Evolutionary conservation across 2,888 invertebrate genomes (phyloP).

Genomic region (Drosophila hamatofila): DNA sequence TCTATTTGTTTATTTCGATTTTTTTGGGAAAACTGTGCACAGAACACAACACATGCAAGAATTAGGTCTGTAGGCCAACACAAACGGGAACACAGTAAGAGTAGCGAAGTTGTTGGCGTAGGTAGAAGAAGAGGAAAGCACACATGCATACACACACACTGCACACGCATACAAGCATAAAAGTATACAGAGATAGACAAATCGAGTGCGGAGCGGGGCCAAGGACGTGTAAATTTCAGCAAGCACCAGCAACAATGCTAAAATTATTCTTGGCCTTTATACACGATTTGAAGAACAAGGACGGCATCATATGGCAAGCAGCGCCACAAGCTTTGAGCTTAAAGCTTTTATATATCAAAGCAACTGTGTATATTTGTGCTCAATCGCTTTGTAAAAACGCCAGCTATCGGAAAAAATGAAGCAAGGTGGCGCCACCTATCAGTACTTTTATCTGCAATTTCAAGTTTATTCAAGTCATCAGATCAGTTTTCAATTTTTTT

Average conservation of each 20-base stretch:
- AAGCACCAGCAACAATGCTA: conserved; percentile 48
- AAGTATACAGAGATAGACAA: conserved; percentile 23
- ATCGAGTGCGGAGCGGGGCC: conserved; percentile 50
- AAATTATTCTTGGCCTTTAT: conserved; percentile 84
- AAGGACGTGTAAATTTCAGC: conserved; percentile 61
- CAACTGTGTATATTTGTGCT: conserved; percentile 30
- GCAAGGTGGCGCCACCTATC: conserved; percentile 21
- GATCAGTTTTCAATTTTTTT: neutral
- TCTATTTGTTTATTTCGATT: conserved; percentile 64
- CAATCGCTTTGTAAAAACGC: conserved; percentile 25
- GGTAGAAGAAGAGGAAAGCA: conserved; percentile 76
- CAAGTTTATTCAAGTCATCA: no score
- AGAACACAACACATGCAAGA: conserved; percentile 71
- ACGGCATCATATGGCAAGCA: conserved; percentile 79
- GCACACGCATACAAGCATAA: conserved; percentile 14
- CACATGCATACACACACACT: conserved; percentile 46
- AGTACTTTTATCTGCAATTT: neutral
- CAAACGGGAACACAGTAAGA: conserved; percentile 81
- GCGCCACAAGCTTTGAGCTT: conserved; percentile 62
- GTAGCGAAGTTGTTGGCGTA: conserved; percentile 78
- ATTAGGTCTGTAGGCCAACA: conserved; percentile 81
- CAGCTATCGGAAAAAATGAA: conserved; percentile 25
- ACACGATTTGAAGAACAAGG: conserved; percentile 84
- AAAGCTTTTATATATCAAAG: conserved; percentile 53
- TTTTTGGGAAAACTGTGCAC: conserved; percentile 77